Evolutionary conservation across 2,888 invertebrate species (phyloP), one percentile per base, ranked within the genome.

Genomic region (Paralinhomoeus sp.): DNA sequence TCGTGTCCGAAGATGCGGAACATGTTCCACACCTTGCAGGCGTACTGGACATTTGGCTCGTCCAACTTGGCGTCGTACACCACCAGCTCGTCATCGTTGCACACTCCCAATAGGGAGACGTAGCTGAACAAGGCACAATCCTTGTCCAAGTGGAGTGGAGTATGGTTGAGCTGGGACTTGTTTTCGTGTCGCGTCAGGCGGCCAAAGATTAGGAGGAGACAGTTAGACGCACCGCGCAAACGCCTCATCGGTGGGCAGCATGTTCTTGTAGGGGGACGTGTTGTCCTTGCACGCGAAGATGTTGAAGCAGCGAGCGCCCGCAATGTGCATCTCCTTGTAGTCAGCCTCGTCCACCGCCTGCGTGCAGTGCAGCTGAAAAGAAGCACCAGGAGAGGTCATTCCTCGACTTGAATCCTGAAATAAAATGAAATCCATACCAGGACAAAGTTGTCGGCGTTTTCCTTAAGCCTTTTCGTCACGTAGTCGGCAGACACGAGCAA

Each of bases 11-110:
- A 62, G 0, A 54, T 48, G 42, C 53, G 41, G 43, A 62, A 61
- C 42, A 56, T 58, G 56, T 57, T 61, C 62, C 62, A 62, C 5
- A 55, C 56, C 24, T 62, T 43, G 13, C 53, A 57, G 2, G 60
- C 60, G 7, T 57, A 56, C 42, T 58, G 56, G 24, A 57, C 40
- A 1, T 56, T 57, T 48, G 52, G 37, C 15, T 7, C 52, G 12
- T 47, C 48, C 15, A 51, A 52, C 47, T 54, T 55, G 22, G 50
- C 55, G 47, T 62, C 61, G 51, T 62, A 62, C 3, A 61, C 51
- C 18, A 62, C 49, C 20, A 62, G 58, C 46, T 60, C 58, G 0
- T 57, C 55, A 20, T 53, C 36, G 42, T 57, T 58, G 42, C 48
- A 46, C 17, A 62, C 57, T 12, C 62, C 62, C 5, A 62, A 48